These are phyloP conservation scores for Habrosyne pyritoides DNA, from an alignment of 2,888 invertebrate genomes.

Conservation along the genomic window DNA sequence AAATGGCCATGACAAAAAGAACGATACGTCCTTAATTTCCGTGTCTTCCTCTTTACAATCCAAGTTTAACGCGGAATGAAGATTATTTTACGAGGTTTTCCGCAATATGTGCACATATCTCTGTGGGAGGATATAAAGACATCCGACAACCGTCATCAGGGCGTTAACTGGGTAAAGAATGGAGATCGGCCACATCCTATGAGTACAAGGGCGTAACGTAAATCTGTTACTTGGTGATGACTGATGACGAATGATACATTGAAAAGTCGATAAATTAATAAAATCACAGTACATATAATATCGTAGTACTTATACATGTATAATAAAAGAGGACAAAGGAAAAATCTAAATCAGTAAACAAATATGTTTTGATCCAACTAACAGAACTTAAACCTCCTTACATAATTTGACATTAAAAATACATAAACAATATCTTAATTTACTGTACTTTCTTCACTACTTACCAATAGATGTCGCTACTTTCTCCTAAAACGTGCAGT, in stretches of 20 bases:
- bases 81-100: conserved; percentile 61
- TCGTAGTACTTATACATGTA: too few species aligned
- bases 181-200: conserved; percentile 71
- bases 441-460: neutral
- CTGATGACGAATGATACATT: conserved; percentile 10
- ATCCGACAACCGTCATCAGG: conserved; percentile 52
- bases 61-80: conserved; percentile 33
- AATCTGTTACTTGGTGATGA: neutral
- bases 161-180: conserved; percentile 56
- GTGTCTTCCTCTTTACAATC: conserved; percentile 15
- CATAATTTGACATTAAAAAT: too few species aligned
- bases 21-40: conserved; percentile 5
- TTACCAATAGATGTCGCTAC: neutral
- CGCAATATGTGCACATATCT: conserved; percentile 54
- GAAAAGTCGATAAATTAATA: too few species aligned
- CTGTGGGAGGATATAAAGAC: conserved; percentile 64
- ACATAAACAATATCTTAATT: too few species aligned
- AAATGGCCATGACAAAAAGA: conserved; percentile 10
- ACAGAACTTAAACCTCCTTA: too few species aligned
- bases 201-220: conserved; percentile 56
- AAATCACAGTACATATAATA: too few species aligned
- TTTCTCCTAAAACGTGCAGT: neutral
- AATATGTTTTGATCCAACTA: too few species aligned
- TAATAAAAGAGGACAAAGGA: too few species aligned
- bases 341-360: too few species aligned